Evolutionary conservation across 1,140 invertebrate species (phyloP), one percentile per base, ranked within the genome.

Genomic region (Onthophagus taurus): DNA sequence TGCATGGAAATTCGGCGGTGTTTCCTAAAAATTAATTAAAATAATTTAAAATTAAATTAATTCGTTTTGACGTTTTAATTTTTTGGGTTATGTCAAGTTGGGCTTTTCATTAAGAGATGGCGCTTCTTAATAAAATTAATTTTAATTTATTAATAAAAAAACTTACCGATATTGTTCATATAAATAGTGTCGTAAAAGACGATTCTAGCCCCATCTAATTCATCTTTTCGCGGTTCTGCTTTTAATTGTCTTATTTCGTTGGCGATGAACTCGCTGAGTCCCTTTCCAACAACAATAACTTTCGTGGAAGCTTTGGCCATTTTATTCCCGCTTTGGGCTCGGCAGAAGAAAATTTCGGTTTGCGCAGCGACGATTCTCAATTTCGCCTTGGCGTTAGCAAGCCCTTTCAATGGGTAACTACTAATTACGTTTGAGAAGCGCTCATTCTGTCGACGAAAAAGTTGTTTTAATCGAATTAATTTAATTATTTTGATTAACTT

Each of bases 1-100:
- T 71, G 60, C 88, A 91, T 2, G 80, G 80, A 16, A 90, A 62
- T 31, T 80, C 64, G 0, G 85, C 68, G 38, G 72, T 75, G 8
- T 69, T 75, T 3, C 81, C 83, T 60, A 26, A 9, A 54, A 55
- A 2, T 13, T 11, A 1, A 41, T 12, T 38, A 37, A 9, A 20
- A 39, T 14, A 31, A 44, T 8, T n/a, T 13, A 43, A 33, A 38
- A 23, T n/a, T 29, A 12, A 45, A 33, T 29, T 17, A 30, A 31
- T 31, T n/a, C 4, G 13, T 37, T 26, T 7, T 26, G 24, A 20
- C 13, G 31, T 5, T 8, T 9, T 8, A 6, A 8, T 7, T n/a
- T n/a, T n/a, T n/a, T 7, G n/a, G n/a, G n/a, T n/a, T n/a, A n/a
- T 12, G 26, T 33, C 18, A 38, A 30, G 9, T 9, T 11, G 20